These are phyloP conservation scores for Lophochroa leadbeateri DNA, from an alignment of 2,113 vertebrate genomes.

Conservation along the genomic window DNA sequence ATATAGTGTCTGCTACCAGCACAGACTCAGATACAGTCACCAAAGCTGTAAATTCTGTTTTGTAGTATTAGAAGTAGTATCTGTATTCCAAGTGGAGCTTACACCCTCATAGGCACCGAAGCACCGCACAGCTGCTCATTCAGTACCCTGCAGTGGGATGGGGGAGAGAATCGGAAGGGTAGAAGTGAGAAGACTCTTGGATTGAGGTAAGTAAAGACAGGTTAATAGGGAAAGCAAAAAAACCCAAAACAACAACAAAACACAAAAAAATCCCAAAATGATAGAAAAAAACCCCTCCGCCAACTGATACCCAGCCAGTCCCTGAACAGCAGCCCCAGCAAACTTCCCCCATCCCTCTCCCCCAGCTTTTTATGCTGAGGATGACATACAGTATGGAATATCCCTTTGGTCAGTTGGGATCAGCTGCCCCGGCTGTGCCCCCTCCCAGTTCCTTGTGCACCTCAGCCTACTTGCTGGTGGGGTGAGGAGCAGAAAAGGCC, in stretches of 20 bases:
- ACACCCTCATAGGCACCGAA: neutral
- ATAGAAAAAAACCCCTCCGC: neutral
- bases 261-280: neutral
- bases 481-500: neutral
- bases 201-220: neutral
- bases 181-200: neutral
- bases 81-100: neutral
- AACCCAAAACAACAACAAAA: neutral
- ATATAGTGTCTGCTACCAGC: neutral
- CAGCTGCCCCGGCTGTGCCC: neutral
- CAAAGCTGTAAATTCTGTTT: neutral
- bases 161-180: neutral
- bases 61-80: neutral
- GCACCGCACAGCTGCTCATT: neutral
- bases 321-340: neutral
- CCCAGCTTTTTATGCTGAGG: neutral
- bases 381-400: fast-evolving
- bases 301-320: neutral
- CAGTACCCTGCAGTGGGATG: fast-evolving
- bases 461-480: neutral
- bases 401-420: neutral
- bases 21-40: neutral
- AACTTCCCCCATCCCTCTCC: neutral
- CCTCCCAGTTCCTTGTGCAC: neutral
- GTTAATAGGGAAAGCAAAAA: neutral